Evolutionary conservation across 2,888 invertebrate genomes (phyloP), one percentile per base, ranked within the genome.

Genomic region (Dichetophora obliterata): DNA sequence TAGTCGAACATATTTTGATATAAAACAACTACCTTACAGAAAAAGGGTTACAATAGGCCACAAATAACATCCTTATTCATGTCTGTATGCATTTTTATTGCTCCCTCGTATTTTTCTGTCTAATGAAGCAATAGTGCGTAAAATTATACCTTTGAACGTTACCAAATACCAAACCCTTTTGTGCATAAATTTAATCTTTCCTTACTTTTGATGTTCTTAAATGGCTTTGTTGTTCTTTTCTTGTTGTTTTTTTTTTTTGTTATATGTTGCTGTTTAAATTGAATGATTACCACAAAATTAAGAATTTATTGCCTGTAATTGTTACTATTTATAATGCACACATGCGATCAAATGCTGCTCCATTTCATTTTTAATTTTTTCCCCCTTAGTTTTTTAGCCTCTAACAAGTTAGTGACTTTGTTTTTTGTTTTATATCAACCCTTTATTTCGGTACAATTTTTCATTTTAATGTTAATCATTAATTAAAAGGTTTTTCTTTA

Each of bases 261-360:
- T 24, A 11, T 43, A 24, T 72, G 61, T 72, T 61, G 27, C 65
- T 52, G 52, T 65, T 84, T 81, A 84, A 85, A 84, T 84, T 86
- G 86, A 86, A 84, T 84, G 86, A 86, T 87, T 85, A 81, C 85
- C 86, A 85, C 85, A 86, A 85, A 86, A 84, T 83, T 83, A 82
- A 82, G 80, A 84, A 84, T 85, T 84, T 82, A 85, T 83, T 72
- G 61, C 61, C 48, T 48, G 59, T 48, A 59, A 72, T 72, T 43
- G 72, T 9, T 48, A 2, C 59, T 43, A 72, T 72, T 72, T 61
- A 72, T 72, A 48, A 72, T 37, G 22, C 31, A 19, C 54, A 27
- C 43, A 71, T 34, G 71, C 3, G 31, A 8, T 31, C 70, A 8
- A 48, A 50, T 24, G 54, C 6, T 19, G 19, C 24, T 27, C 54